Evolutionary conservation across 2,888 invertebrate genomes (phyloP), one percentile per base, ranked within the genome.

Genomic region (Acanthosepion pharaonis): DNA sequence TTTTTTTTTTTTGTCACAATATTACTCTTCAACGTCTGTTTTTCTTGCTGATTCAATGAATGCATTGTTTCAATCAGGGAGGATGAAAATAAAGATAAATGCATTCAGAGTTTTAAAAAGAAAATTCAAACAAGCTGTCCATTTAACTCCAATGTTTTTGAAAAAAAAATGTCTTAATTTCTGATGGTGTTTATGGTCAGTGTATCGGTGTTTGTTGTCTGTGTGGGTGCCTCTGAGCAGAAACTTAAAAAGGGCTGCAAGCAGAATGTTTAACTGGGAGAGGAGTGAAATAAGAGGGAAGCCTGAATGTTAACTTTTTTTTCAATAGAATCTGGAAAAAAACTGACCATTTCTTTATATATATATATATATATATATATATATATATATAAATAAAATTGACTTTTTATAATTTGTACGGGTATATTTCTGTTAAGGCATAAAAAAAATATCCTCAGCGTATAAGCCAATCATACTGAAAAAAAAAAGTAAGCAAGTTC

Each of bases 361-460:
- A 78, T 78, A 78, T 33, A 33, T 33, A 33, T 33, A 9, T 33
- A 33, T 33, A 33, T 33, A 33, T 33, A 33, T 33, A n/a, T 78
- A 78, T 78, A 78, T 78, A 78, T n/a, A n/a, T n/a, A n/a, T n/a
- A 9, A 78, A 78, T 78, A 78, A 78, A 78, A 78, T 78, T 33
- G 78, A 78, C 78, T n/a, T n/a, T 78, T 78, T 78, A 78, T 59
- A 59, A 20, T 78, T 78, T 78, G n/a, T 78, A 78, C 78, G 78
- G 78, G 78, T 78, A 78, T 78, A 78, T 78, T 78, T 78, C 33
- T 78, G 78, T 78, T 78, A 78, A 78, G 78, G 33, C 78, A 78
- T 78, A n/a, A 78, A 78, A 78, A 64, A 78, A 78, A 78, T 78
- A 78, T 78, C 78, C 78, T 78, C 78, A n/a, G 78, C 78, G 78